phyloP scores from a whole-genome alignment of 1,140 invertebrate species.

The Pygmarrhopalites habei region DNA sequence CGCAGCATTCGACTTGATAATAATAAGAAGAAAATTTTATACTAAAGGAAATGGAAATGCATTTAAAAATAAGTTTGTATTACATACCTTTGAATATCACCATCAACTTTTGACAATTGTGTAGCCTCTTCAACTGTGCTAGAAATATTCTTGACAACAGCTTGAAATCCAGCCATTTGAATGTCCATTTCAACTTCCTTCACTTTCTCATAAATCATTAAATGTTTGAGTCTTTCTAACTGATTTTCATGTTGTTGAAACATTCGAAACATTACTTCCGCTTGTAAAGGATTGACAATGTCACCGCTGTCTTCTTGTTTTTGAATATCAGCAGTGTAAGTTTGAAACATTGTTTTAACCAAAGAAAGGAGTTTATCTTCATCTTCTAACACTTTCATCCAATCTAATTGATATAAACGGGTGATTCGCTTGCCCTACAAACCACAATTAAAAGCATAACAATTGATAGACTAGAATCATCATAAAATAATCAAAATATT shows the following conservation, averaged over 20 bases:
- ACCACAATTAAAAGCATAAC: too few relatives aligned
- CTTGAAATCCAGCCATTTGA: conserved; percentile 5
- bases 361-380: conserved; percentile 17
- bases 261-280: conserved; percentile 6
- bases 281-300: not conserved
- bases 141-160: not conserved
- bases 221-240: conserved; percentile 29
- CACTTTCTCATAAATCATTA: conserved; percentile 25
- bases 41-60: not conserved
- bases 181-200: conserved; percentile 4
- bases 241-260: conserved; percentile 22
- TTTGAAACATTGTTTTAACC: conserved; percentile 17
- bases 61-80: not conserved
- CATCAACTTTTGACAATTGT: not conserved
- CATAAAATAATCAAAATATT: too few relatives aligned
- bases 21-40: conserved; percentile 2
- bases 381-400: conserved; percentile 9
- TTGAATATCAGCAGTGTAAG: conserved; percentile 15
- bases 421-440: too few relatives aligned
- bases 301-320: not conserved
- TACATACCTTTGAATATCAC: not conserved
- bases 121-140: conserved; percentile 6
- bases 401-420: conserved; percentile 11
- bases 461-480: too few relatives aligned
- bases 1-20: conserved; percentile 3